Base-by-base conservation (phyloP, 2,888 invertebrate species). In the Helleia helle region DNA sequence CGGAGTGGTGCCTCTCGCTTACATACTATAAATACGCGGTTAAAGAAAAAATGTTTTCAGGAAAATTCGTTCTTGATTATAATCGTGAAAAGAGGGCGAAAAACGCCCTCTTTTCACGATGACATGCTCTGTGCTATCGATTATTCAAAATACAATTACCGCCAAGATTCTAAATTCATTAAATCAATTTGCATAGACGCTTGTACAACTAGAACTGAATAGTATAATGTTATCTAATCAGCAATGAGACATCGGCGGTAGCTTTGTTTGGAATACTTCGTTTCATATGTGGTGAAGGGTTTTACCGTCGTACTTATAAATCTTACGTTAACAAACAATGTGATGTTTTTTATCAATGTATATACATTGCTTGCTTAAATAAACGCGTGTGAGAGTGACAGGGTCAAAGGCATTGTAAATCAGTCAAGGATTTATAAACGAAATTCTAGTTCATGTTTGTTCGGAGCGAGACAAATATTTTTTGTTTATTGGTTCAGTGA, bases 221-320 rank as follows among this genome's bases (percentile, higher is more conserved):
- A 30, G 11, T 31, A 34, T 34, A 68, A 71, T 69, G 71, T 76
- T 79, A 79, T 81, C 75, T 52, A 38, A 49, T 40, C 40, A 31
- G 2, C 8, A 12, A 24, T n/a, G 12, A 4, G 24, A 22, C 18
- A 22, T 8, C 25, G 25, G 30, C 62, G 60, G 76, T 71, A 71
- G 74, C 67, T 44, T 40, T 73, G 59, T 74, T 71, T 70, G 44
- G 45, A 54, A 50, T 49, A 52, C 48, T 46, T 54, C 53, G 73
- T 70, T 63, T 58, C 60, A 64, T 66, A 62, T 54, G 50, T 60
- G 60, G 66, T 58, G 65, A 64, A 62, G 59, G 65, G 59, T 61
- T 67, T 65, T 58, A 47, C 51, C 46, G 55, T 53, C 49, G 56
- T 71, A 71, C 18, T 18, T 71, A 71, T 68, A 70, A 57, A 59